Evolutionary conservation across 2,113 vertebrate genomes (phyloP).

Genomic region (Rhinichthys klamathensis): DNA sequence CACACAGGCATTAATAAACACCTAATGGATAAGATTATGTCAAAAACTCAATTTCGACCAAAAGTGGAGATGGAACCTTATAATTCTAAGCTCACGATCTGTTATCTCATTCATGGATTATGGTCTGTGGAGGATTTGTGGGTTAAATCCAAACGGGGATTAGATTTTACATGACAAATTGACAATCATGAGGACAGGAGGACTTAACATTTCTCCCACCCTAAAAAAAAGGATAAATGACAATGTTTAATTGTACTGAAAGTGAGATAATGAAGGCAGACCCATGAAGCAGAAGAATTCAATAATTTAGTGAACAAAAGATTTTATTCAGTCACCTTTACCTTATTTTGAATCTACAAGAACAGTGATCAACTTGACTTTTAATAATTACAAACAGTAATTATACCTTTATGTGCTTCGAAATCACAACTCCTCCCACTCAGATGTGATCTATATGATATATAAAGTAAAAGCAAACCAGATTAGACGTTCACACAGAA

Average conservation of each 20-base stretch:
- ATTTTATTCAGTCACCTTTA: not conserved
- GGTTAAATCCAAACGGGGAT: constrained; percentile 3
- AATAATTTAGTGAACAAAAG: not conserved
- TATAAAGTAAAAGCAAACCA: not conserved
- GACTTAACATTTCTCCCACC: not conserved
- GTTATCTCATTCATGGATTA: constrained; percentile 20
- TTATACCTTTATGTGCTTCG: not conserved
- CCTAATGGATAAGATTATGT: too few species aligned
- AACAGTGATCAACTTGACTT: not conserved
- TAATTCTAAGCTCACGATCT: too few species aligned
- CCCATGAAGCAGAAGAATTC: not conserved
- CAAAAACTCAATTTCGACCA: too few species aligned
- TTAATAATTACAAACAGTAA: not conserved
- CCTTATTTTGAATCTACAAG: not conserved
- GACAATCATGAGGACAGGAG: not conserved
- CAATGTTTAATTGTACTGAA: not conserved
- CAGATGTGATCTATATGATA: not conserved
- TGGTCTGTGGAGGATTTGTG: not conserved
- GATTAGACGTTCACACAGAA: not conserved
- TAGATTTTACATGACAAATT: not conserved
- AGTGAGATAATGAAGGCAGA: not conserved
- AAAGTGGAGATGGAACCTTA: too few species aligned
- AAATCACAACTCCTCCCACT: not conserved
- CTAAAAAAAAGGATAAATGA: not conserved
- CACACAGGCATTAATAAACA: too few species aligned